Percentiles rank a stretch among this genome's conserved stretches.
Evolutionary conservation across 2,888 invertebrate genomes (phyloP).

Genomic region (Sepioteuthis lessoniana): DNA sequence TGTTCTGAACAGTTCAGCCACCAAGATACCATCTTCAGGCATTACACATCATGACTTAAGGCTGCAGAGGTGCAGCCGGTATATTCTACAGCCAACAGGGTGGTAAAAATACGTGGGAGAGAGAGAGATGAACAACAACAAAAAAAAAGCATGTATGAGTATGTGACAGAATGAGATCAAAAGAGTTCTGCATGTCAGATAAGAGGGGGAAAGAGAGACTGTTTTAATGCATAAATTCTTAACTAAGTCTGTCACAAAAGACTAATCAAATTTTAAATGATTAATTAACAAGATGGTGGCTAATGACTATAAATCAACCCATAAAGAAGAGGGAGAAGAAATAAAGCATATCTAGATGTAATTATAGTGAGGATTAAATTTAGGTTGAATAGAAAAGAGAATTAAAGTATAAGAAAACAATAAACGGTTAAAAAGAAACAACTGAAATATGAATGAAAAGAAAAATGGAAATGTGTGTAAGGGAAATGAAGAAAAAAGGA

Average conservation of each 20-base stretch:
- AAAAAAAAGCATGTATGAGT: neutral
- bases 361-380: neutral
- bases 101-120: no score
- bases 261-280: neutral
- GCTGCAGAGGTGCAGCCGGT: no score
- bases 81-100: no score
- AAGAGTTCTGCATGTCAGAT: neutral
- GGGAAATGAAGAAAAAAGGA: neutral
- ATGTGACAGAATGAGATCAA: neutral
- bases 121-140: neutral
- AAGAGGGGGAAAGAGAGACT: neutral
- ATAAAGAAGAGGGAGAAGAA: neutral
- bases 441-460: neutral
- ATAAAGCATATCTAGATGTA: neutral
- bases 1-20: no score
- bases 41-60: no score
- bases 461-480: neutral
- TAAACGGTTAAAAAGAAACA: neutral
- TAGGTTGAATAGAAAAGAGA: neutral
- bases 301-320: neutral
- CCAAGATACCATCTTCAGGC: no score
- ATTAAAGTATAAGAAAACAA: neutral
- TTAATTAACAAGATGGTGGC: neutral
- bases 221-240: neutral
- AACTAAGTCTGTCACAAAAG: neutral